Conservation (phyloP, 2,113 vertebrate genomes). For the Thomomys bottae region DNA sequence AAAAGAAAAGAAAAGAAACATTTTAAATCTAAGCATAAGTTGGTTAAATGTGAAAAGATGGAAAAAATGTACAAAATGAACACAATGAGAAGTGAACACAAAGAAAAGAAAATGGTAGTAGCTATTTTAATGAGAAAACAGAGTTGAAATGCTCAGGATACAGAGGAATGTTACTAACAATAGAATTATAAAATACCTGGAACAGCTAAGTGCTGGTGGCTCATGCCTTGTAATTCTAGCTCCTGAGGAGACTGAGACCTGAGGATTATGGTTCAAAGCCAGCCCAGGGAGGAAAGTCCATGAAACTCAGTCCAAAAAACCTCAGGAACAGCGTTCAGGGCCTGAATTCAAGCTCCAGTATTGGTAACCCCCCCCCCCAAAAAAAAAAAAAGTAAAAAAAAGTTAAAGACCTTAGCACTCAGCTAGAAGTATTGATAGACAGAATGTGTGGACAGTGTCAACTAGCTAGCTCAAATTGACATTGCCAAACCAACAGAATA, state of each 20-base stretch:
- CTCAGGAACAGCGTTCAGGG: too few species aligned
- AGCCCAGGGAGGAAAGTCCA: too few species aligned
- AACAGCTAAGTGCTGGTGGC: too few species aligned
- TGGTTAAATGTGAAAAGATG: not conserved
- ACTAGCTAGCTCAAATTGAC: not conserved
- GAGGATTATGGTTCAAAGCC: too few species aligned
- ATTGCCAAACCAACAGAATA: not conserved
- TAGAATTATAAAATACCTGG: slow-evolving; percentile 12
- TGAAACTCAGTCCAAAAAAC: too few species aligned
- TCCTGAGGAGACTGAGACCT: too few species aligned
- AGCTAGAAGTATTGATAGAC: not conserved
- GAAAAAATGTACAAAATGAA: not conserved
- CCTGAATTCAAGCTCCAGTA: too few species aligned
- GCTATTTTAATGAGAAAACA: slow-evolving; percentile 4
- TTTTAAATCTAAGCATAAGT: not conserved
- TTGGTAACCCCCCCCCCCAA: too few species aligned
- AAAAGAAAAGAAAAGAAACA: too few species aligned
- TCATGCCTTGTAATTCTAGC: too few species aligned
- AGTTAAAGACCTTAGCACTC: not conserved
- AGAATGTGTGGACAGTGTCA: not conserved
- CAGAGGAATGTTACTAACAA: not conserved
- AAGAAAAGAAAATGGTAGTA: slow-evolving; percentile 4
- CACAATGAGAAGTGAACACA: not conserved
- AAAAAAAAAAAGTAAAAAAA: too few species aligned
- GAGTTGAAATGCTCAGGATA: not conserved